Base-by-base conservation (phyloP, 2,113 vertebrate species). In the Podilymbus podiceps region DNA sequence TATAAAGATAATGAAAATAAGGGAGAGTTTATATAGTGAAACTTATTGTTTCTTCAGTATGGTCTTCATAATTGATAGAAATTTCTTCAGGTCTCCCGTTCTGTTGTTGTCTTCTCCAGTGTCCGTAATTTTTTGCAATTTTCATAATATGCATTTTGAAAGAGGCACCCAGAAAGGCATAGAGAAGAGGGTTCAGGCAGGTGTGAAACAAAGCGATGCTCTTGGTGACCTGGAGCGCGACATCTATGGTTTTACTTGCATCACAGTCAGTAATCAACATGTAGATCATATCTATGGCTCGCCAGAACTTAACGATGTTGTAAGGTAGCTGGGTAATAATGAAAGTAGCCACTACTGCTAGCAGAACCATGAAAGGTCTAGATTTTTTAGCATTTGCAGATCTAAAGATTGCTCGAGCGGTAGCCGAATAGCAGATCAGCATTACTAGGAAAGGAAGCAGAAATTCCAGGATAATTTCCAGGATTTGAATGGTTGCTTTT, bases 131-230 rank as follows among this genome's bases (percentile, higher is more conserved):
- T 95, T 99, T 99, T 72, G 98, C 98, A 1, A 98, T 96, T 97
- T 98, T 99, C 85, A 97, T 90, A 76, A 99, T 53, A 8, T 98
- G 98, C 94, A 95, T 98, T 97, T 98, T 98, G 91, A 99, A 99
- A 53, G 99, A 99, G 5, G 98, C 97, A 0, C 99, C 99, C 86
- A 99, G 93, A 12, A 99, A 99, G 74, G 97, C 89, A 1, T 99
- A 99, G 12, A 99, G 98, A 92, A 99, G 74, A 0, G 99, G 99
- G 97, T 99, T 99, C 79, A 99, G 98, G 97, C 99, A 99, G 94
- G 99, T 98, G 91, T 99, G 99, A 38, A 97, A 98, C 68, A 99
- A 95, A 7, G 99, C 99, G 2, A 99, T 95, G 91, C 98, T 98
- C 96, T 98, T 98, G 2, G 99, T 99, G 95, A 99, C 93, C 85